Percentiles rank a stretch among this genome's conserved stretches.
Evolutionary conservation across 2,797 vertebrate species (phyloP).

Genomic region (Masticophis lateralis): DNA sequence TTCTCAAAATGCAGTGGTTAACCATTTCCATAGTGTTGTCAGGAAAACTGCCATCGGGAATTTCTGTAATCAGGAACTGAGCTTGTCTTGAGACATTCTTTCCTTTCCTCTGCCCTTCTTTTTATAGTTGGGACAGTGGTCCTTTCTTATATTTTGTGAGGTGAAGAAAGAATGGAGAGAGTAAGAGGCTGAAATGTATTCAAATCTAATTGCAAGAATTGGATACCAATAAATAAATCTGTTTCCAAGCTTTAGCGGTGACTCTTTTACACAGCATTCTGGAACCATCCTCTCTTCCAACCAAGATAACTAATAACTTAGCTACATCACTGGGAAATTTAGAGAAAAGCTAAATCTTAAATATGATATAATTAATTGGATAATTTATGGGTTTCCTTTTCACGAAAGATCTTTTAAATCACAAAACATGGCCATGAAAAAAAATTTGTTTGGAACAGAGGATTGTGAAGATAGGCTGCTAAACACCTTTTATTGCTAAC

Average conservation of each 20-base stretch:
- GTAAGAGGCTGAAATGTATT: not conserved
- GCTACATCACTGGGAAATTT: not conserved
- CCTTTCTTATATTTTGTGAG: not conserved
- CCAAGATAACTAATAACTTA: not conserved
- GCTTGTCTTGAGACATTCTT: not conserved
- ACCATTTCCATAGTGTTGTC: not conserved
- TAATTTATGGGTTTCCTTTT: not conserved
- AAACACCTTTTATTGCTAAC: not conserved
- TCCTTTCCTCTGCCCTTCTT: not conserved
- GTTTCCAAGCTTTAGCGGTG: not conserved
- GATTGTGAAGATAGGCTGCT: not conserved
- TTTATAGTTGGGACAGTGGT: not conserved
- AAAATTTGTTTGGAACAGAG: too few species aligned
- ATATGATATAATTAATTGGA: not conserved
- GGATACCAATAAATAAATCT: not conserved
- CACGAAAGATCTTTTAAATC: not conserved
- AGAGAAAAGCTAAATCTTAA: not conserved
- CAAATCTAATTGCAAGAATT: not conserved
- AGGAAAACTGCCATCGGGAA: not conserved
- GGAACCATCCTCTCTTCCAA: not conserved
- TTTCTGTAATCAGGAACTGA: not conserved
- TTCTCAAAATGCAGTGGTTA: not conserved
- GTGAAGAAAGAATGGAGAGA: not conserved
- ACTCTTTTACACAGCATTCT: not conserved
- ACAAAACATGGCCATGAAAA: not conserved